A percentile compares a stretch with the other conserved stretches of the same genome.
Conservation (phyloP, 2,113 vertebrate genomes). For the Cyphomyrus plagiostoma region DNA sequence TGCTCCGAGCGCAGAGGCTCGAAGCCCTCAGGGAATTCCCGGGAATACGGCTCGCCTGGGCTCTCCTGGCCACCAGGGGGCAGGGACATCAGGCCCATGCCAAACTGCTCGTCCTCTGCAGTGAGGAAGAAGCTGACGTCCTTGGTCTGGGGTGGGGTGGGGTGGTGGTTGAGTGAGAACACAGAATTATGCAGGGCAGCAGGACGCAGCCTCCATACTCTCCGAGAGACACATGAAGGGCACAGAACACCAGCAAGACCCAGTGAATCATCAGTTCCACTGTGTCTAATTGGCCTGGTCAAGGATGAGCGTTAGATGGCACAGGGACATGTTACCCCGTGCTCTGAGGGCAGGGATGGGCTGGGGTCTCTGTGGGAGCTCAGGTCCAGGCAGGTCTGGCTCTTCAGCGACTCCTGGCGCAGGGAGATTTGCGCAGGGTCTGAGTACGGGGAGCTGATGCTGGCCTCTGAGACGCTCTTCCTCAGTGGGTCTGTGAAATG, state of each 20-base stretch:
- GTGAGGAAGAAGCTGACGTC: slow-evolving; percentile 57
- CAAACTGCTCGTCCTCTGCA: slow-evolving; percentile 44
- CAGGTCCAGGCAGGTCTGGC: slow-evolving; percentile 67
- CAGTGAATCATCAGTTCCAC: not conserved
- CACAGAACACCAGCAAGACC: not conserved
- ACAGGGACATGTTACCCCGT: slow-evolving; percentile 28
- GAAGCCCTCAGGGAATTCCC: slow-evolving; percentile 70
- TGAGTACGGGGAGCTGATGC: slow-evolving; percentile 55
- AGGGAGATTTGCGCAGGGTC: slow-evolving; percentile 40
- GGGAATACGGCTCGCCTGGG: slow-evolving; percentile 27
- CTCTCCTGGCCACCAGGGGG: slow-evolving; percentile 31
- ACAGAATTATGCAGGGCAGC: not conserved
- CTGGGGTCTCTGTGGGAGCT: slow-evolving; percentile 41
- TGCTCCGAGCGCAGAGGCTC: slow-evolving; percentile 67
- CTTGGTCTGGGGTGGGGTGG: slow-evolving; percentile 43
- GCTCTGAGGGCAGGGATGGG: slow-evolving; percentile 34
- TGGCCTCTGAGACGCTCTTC: slow-evolving; percentile 72
- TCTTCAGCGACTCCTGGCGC: slow-evolving; percentile 62
- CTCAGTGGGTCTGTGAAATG: slow-evolving; percentile 56
- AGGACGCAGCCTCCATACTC: not conserved
- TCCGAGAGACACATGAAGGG: not conserved
- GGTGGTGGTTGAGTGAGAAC: not conserved
- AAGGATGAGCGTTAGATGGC: not conserved
- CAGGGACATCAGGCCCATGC: slow-evolving; percentile 35
- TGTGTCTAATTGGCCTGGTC: not conserved